These are phyloP conservation scores for Bellardia pandia DNA, from an alignment of 2,888 invertebrate genomes.

Conservation along the genomic window DNA sequence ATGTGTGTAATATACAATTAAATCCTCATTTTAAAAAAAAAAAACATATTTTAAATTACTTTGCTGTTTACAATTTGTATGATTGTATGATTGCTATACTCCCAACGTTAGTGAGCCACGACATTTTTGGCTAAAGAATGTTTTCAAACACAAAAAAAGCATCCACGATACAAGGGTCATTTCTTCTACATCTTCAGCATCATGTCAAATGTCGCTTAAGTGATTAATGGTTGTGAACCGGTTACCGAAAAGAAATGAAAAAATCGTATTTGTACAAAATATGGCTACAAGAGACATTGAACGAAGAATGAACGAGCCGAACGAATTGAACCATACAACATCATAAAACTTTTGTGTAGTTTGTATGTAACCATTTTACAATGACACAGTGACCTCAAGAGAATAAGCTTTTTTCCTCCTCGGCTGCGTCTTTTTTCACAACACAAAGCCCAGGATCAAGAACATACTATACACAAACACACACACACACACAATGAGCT, in stretches of 20 bases:
- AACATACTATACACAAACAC: no score
- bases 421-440: background rate
- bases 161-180: constrained; percentile 60
- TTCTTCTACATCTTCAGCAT: constrained; percentile 55
- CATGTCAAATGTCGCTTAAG: constrained; percentile 72
- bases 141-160: constrained; percentile 35
- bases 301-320: background rate
- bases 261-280: background rate
- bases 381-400: constrained; percentile 70
- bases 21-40: background rate
- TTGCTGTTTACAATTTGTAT: background rate
- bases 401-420: constrained; percentile 25
- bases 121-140: constrained; percentile 16
- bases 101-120: constrained; percentile 14
- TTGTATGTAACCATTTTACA: constrained; percentile 42
- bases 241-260: constrained; percentile 44
- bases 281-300: constrained; percentile 7
- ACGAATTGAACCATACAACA: constrained; percentile 32
- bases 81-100: background rate
- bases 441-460: constrained; percentile 36
- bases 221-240: constrained; percentile 72
- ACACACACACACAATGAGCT: background rate
- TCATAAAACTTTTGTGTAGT: constrained; percentile 28
- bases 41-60: background rate
- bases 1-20: background rate